phyloP scores from a whole-genome alignment of 2,888 invertebrate genomes.

The Elaeidobius kamerunicus region DNA sequence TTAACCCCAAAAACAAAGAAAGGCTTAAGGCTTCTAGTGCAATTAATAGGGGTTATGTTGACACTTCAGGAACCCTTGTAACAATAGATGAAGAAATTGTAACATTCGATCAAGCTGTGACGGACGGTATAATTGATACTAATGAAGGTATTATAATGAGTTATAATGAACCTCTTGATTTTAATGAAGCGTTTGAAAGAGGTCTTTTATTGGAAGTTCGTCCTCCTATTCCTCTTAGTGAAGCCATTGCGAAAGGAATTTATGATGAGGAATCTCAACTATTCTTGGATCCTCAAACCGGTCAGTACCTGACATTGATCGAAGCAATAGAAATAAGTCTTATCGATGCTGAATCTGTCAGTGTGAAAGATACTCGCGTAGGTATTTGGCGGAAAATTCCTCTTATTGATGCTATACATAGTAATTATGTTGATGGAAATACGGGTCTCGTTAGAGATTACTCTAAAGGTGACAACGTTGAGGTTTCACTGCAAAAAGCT shows the following conservation, averaged over 20 bases:
- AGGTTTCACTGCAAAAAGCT: conserved; percentile 71
- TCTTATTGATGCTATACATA: conserved; percentile 73
- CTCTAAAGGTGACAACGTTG: conserved; percentile 59
- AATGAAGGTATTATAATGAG: conserved; percentile 64
- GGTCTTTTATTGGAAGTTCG: conserved; percentile 79
- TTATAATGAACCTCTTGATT: conserved; percentile 60
- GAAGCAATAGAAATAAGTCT: conserved; percentile 80
- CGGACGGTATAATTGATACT: conserved; percentile 72
- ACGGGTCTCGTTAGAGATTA: conserved; percentile 70
- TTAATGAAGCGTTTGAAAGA: conserved; percentile 81
- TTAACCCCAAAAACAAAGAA: conserved; percentile 75
- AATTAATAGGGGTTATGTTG: conserved; percentile 78
- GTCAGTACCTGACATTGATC: conserved; percentile 72
- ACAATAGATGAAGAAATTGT: conserved; percentile 76
- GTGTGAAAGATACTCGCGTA: conserved; percentile 72
- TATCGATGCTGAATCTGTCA: conserved; percentile 80
- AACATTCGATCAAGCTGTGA: conserved; percentile 80
- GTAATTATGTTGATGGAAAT: conserved; percentile 69
- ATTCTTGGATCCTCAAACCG: conserved; percentile 80
- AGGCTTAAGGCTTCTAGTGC: conserved; percentile 79
- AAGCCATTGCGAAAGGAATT: conserved; percentile 77
- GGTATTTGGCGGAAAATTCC: conserved; percentile 76
- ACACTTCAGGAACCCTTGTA: conserved; percentile 82
- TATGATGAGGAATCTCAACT: conserved; percentile 74
- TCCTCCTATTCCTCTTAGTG: conserved; percentile 76